Evolutionary conservation across 1,140 invertebrate genomes (phyloP).

Genomic region (Sogatella furcifera): DNA sequence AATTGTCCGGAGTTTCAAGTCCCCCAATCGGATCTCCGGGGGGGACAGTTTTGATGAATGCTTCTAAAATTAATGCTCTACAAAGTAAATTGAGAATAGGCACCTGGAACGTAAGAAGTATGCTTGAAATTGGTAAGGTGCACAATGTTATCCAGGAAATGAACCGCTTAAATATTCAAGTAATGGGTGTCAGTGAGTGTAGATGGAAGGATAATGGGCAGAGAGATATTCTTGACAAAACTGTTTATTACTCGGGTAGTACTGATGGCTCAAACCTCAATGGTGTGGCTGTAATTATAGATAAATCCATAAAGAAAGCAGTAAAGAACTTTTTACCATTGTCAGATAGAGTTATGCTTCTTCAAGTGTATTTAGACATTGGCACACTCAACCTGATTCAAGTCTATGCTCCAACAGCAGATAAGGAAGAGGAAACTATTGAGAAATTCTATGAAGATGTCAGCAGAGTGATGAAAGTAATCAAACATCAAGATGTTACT

Average conservation of each 20-base stretch:
- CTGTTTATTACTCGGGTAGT: background rate
- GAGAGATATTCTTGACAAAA: slow-evolving; percentile 3
- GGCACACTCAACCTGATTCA: slow-evolving; percentile 27
- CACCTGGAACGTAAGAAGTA: background rate
- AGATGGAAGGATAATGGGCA: background rate
- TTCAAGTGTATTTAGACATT: slow-evolving; percentile 9
- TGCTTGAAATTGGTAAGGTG: background rate
- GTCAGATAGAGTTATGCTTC: slow-evolving; percentile 17
- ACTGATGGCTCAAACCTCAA: background rate
- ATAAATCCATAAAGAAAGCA: background rate
- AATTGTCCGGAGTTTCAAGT: background rate
- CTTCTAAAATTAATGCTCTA: background rate
- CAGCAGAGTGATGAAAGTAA: slow-evolving; percentile 9
- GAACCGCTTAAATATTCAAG: background rate
- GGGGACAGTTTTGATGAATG: background rate
- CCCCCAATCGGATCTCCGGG: background rate
- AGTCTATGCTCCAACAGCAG: slow-evolving; percentile 25
- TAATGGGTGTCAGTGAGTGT: background rate
- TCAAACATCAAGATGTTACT: slow-evolving; percentile 18
- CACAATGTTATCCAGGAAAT: background rate
- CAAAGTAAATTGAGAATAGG: background rate
- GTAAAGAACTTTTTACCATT: background rate
- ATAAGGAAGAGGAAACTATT: slow-evolving; percentile 19
- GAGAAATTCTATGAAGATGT: slow-evolving; percentile 22
- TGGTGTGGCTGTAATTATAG: slow-evolving; percentile 16